Conservation (phyloP, 2,797 vertebrate genomes). For the Catharus ustulatus region DNA sequence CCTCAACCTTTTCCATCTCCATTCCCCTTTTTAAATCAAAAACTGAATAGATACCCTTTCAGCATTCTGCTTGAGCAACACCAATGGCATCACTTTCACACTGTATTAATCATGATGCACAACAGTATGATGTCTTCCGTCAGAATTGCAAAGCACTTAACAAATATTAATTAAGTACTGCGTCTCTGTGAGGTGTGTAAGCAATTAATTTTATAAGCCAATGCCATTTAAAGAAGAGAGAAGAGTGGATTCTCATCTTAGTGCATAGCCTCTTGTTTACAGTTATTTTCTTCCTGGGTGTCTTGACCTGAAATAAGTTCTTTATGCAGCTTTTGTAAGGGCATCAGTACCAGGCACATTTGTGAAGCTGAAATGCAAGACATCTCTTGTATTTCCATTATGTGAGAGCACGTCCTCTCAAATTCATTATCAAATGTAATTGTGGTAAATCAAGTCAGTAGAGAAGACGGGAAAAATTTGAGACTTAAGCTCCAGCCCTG, state of each 20-base stretch:
- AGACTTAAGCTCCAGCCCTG: neutral
- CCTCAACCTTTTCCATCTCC: neutral
- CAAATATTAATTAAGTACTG: slow-evolving; percentile 41
- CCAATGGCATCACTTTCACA: neutral
- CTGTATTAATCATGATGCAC: neutral
- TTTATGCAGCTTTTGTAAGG: neutral
- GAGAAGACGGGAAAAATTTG: neutral
- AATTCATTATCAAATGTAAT: neutral
- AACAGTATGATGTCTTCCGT: neutral
- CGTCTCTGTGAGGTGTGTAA: neutral
- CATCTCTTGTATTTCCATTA: neutral
- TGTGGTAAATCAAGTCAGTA: neutral
- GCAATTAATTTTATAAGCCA: slow-evolving; percentile 24
- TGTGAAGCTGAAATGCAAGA: neutral
- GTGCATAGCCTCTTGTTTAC: neutral
- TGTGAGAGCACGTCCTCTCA: neutral
- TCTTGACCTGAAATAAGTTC: neutral
- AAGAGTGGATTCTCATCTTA: neutral
- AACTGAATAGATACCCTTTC: neutral
- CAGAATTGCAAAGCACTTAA: slow-evolving; percentile 22
- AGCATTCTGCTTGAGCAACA: neutral
- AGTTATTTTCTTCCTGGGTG: slow-evolving; percentile 1
- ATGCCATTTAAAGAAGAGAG: neutral
- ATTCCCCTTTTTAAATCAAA: neutral
- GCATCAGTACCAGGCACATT: neutral